A percentile compares a stretch with the other conserved stretches of the same genome.
Conservation (phyloP, 2,888 invertebrate species). For the Fragum whitleyi region DNA sequence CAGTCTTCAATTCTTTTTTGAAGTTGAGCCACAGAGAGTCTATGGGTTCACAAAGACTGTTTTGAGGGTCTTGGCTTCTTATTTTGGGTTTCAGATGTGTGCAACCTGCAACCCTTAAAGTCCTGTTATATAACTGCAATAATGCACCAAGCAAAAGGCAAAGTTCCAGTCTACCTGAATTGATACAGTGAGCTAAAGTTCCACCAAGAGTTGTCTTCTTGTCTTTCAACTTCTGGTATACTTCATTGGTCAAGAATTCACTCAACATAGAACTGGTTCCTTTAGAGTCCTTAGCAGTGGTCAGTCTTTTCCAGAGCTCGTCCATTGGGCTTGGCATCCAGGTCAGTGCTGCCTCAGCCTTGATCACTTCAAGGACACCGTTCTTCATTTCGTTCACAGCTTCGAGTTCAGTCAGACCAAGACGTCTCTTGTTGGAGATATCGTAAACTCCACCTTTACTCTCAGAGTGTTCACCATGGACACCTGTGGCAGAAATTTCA, state of each 20-base stretch:
- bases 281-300: conserved; percentile 44
- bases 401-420: conserved; percentile 80
- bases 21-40: no score
- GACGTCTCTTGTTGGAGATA: conserved; percentile 81
- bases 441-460: conserved; percentile 81
- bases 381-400: conserved; percentile 79
- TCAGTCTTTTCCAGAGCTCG: conserved; percentile 69
- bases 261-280: conserved; percentile 90
- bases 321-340: conserved; percentile 49
- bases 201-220: conserved; percentile 77
- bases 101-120: no score
- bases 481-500: conserved; percentile 65
- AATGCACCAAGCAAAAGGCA: no score
- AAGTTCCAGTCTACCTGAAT: conserved; percentile 88
- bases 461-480: conserved; percentile 81
- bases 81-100: no score
- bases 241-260: conserved; percentile 81
- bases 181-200: conserved; percentile 78
- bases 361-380: conserved; percentile 78
- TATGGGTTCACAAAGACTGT: no score
- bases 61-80: no score
- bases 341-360: conserved; percentile 70
- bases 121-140: no score
- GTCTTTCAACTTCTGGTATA: conserved; percentile 73
- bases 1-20: no score